Evolutionary conservation across 1,140 invertebrate species (phyloP).

Genomic region (Drosophila nigromelanica): DNA sequence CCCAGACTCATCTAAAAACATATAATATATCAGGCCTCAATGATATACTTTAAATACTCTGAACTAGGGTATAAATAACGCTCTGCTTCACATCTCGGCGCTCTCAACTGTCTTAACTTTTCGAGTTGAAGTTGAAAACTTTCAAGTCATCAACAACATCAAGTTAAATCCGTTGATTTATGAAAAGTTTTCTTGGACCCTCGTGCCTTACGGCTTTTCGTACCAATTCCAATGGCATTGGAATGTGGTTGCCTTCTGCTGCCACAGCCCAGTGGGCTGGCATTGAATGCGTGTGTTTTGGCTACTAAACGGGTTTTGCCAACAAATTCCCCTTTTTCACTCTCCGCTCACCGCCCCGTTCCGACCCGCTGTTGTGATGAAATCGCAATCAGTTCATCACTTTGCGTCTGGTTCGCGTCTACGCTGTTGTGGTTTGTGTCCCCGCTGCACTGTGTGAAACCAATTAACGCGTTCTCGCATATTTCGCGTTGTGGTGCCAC

Average conservation of each 20-base stretch:
- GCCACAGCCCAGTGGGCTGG: slow-evolving; percentile 4
- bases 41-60: too few relatives aligned
- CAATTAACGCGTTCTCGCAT: slow-evolving; percentile 52
- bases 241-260: slow-evolving; percentile 18
- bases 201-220: slow-evolving; percentile 12
- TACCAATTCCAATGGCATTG: slow-evolving; percentile 10
- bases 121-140: slow-evolving; percentile 5
- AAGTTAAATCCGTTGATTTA: slow-evolving; percentile 69
- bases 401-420: slow-evolving; percentile 38
- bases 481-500: slow-evolving; percentile 25
- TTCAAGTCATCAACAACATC: slow-evolving; percentile 6
- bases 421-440: slow-evolving; percentile 36
- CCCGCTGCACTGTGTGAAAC: slow-evolving; percentile 16
- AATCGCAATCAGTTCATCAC: slow-evolving; percentile 38
- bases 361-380: slow-evolving; percentile 12
- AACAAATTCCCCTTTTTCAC: too few relatives aligned
- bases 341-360: not conserved
- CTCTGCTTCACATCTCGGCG: too few relatives aligned
- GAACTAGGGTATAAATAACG: too few relatives aligned
- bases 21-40: not conserved
- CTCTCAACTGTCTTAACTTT: slow-evolving; percentile 7
- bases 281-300: slow-evolving; percentile 15
- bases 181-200: slow-evolving; percentile 40
- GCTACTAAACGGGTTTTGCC: slow-evolving; percentile 30
- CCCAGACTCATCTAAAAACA: too few relatives aligned